These are phyloP conservation scores for Marmota monax DNA, from an alignment of 2,113 vertebrate genomes.

Conservation along the genomic window DNA sequence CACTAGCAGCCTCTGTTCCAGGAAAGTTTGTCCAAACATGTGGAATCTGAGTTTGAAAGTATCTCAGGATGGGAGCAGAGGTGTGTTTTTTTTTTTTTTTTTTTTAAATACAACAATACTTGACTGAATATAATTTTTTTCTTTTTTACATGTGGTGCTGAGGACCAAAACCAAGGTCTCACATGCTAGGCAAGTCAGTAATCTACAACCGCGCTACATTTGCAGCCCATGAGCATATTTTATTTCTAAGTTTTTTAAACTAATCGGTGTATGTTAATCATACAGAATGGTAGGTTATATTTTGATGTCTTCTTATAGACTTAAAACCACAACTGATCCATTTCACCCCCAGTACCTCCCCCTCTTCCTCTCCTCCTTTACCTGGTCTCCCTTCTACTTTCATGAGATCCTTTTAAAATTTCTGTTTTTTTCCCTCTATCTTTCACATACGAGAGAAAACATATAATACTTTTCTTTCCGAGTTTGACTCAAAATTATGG, in stretches of 20 bases:
- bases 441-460: neutral
- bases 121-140: neutral
- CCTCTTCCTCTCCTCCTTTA: no score
- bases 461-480: neutral
- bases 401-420: neutral
- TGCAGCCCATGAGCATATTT: neutral
- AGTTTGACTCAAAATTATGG: no score
- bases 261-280: neutral
- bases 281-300: neutral
- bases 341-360: neutral
- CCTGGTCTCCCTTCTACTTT: neutral
- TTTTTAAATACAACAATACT: neutral
- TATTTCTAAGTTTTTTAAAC: neutral
- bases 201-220: neutral
- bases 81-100: no score
- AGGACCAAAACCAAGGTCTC: neutral
- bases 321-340: neutral
- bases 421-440: neutral
- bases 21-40: no score
- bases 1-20: accelerated
- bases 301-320: neutral
- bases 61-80: neutral
- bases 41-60: neutral
- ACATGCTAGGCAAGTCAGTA: neutral
- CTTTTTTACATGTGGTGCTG: neutral